These are phyloP conservation scores for Aptenodytes forsteri DNA, from an alignment of 2,113 vertebrate species.

Conservation along the genomic window DNA sequence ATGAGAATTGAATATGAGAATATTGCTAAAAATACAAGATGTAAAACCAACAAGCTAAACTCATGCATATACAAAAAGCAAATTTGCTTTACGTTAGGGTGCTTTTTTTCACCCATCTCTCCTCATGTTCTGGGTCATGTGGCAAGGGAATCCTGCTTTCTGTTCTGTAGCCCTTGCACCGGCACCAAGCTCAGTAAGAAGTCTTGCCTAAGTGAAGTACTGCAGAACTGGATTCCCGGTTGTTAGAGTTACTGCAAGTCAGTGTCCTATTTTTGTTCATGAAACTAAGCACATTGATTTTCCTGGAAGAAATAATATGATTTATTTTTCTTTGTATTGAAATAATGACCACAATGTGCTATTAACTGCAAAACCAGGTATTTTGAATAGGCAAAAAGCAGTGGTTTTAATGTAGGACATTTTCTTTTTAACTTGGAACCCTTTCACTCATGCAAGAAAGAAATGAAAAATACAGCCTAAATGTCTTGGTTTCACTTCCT, in stretches of 20 bases:
- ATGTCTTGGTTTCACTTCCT: neutral
- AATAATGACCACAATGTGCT: neutral
- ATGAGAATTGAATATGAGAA: neutral
- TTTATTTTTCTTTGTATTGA: neutral
- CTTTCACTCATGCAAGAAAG: neutral
- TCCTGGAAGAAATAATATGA: neutral
- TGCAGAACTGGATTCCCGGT: neutral
- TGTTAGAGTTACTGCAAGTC: neutral
- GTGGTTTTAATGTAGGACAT: neutral
- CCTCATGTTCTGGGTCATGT: neutral
- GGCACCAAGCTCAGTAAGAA: neutral
- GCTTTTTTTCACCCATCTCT: neutral
- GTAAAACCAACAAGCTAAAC: neutral
- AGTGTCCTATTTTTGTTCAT: neutral
- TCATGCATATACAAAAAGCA: neutral
- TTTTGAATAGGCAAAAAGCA: neutral
- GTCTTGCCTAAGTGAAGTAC: neutral
- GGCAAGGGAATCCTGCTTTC: neutral
- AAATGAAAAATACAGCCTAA: neutral
- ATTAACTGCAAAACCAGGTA: neutral
- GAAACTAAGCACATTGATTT: neutral
- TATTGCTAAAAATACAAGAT: neutral
- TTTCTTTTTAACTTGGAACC: neutral
- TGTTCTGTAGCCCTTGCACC: rapidly evolving
- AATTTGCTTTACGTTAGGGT: neutral